Evolutionary conservation across 2,888 invertebrate species (phyloP), one percentile per base, ranked within the genome.

Genomic region (Nomada fabriciana): DNA sequence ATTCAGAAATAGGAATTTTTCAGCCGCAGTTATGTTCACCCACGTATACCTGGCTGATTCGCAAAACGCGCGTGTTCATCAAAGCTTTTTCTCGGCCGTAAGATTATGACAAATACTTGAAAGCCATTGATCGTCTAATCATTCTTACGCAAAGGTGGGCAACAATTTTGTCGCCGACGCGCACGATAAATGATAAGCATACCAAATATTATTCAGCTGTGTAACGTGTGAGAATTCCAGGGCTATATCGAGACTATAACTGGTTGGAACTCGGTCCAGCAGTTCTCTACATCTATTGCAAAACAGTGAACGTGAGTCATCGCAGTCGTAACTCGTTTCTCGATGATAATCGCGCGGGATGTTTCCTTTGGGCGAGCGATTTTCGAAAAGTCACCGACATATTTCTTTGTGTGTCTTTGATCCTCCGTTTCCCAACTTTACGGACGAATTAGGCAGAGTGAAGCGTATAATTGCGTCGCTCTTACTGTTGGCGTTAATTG

Each of bases 221-320:
- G 63, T 73, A 77, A 75, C 80, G 80, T 80, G 70, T 82, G 80
- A 70, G 73, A 82, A 84, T 84, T 81, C 76, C 74, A 79, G 64
- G 78, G 77, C 76, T 70, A 60, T 42, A 70, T 79, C 67, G 57
- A 57, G 42, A 65, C 72, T 76, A 75, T 61, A 81, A 84, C 75
- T 76, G 76, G 64, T 42, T 53, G 29, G 59, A 29, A 42, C 36
- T 20, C 61, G 65, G 23, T 36, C 50, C 57, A 15, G 20, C 23
- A 72, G 68, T 73, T 72, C 76, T 72, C 52, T 50, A 71, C 50
- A 36, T 82, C 64, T 76, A 60, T 82, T 78, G 70, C 82, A 60
- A 64, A 78, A 75, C 65, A 23, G n/a, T 18, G 68, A 18, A 25
- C 55, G 36, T 82, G 83, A 83, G 78, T 83, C 82, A 82, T 68